Percentiles rank a stretch among this genome's conserved stretches.
Evolutionary conservation across 2,797 vertebrate genomes (phyloP).

Genomic region (Manis javanica): DNA sequence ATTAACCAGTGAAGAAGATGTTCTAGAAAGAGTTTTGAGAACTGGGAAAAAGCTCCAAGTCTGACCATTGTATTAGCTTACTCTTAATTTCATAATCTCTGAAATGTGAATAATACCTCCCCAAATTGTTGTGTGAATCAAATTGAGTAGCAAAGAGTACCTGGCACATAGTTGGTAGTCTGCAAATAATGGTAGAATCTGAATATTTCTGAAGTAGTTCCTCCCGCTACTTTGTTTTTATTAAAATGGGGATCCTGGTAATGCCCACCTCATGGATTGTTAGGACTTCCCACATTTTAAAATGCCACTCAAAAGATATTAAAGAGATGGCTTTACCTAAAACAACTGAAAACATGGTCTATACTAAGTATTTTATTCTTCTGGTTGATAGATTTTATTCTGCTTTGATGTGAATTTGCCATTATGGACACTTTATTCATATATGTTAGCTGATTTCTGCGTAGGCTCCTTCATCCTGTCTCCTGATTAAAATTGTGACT

Average conservation of each 20-base stretch:
- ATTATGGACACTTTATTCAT: neutral
- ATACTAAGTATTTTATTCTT: neutral
- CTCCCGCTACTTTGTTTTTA: neutral
- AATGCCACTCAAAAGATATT: slow-evolving; percentile 23
- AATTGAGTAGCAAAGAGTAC: neutral
- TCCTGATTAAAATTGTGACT: neutral
- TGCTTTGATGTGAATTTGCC: neutral
- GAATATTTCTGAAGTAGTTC: slow-evolving; percentile 3
- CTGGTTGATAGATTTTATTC: neutral
- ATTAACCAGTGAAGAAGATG: neutral
- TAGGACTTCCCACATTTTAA: neutral
- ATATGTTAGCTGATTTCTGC: neutral
- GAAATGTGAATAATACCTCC: neutral
- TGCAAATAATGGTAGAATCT: neutral
- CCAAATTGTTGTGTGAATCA: neutral
- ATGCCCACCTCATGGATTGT: neutral
- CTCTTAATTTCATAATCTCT: neutral
- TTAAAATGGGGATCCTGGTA: neutral
- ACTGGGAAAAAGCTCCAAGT: neutral
- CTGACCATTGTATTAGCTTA: neutral
- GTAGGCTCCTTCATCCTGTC: neutral
- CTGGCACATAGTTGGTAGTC: neutral
- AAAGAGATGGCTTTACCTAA: neutral
- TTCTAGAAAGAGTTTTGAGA: slow-evolving; percentile 11
- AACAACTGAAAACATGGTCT: neutral